Percentiles rank a stretch among this genome's conserved stretches.
phyloP scores from a whole-genome alignment of 2,888 invertebrate genomes.

The Panopea generosa region DNA sequence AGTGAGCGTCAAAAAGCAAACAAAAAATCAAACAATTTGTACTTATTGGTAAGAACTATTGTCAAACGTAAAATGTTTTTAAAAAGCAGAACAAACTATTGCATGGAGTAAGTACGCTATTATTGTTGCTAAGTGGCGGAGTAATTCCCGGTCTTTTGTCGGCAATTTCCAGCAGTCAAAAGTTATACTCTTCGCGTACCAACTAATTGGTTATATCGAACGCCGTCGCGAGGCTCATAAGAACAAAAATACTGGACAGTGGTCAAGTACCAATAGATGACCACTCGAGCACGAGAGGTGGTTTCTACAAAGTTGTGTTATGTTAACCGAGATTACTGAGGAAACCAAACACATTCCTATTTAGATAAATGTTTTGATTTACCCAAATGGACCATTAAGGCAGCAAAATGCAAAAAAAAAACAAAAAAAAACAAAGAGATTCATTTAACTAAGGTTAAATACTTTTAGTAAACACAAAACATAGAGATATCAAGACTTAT shows the following conservation, averaged over 20 bases:
- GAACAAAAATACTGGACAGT: conserved; percentile 2
- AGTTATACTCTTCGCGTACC: conserved; percentile 8
- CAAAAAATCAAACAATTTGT: conserved; percentile 18
- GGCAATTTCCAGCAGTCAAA: conserved; percentile 20
- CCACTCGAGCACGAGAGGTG: too few species aligned
- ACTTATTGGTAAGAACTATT: conserved; percentile 5
- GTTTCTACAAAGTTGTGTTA: too few species aligned
- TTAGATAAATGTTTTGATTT: too few species aligned
- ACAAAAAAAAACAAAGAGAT: too few species aligned
- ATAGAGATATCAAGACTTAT: too few species aligned
- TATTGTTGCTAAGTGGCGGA: conserved; percentile 59
- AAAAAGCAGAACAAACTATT: conserved; percentile 24
- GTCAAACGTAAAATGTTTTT: neutral
- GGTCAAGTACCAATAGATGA: conserved; percentile 2
- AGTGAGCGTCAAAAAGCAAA: conserved; percentile 9
- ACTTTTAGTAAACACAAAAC: too few species aligned
- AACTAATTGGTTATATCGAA: neutral
- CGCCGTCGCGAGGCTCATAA: neutral
- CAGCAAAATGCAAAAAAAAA: too few species aligned
- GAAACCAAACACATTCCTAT: too few species aligned
- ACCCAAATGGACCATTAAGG: too few species aligned
- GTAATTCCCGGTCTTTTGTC: conserved; percentile 36
- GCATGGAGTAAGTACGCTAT: conserved; percentile 26
- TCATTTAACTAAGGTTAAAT: too few species aligned
- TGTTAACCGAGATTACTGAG: too few species aligned